phyloP scores from a whole-genome alignment of 2,797 vertebrate species.

The Ctenopoma multispine region DNA sequence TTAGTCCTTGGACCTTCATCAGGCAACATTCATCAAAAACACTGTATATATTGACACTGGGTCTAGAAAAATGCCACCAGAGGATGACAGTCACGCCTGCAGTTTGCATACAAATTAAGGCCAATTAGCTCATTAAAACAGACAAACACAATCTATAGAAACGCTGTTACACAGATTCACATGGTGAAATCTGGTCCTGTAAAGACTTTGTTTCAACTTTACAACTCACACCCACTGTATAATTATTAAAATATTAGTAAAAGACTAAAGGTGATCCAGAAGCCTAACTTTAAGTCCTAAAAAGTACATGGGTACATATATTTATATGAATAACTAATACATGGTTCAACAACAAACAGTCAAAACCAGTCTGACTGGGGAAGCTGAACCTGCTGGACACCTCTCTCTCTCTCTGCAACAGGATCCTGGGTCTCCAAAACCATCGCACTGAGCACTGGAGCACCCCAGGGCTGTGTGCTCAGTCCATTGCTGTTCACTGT shows the following conservation, averaged over 20 bases:
- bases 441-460: too few relatives aligned
- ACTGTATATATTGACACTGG: background rate
- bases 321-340: too few relatives aligned
- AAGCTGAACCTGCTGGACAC: too few relatives aligned
- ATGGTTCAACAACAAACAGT: too few relatives aligned
- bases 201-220: background rate
- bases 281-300: background rate
- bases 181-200: background rate
- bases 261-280: background rate
- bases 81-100: conserved; percentile 2
- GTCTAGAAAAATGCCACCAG: conserved; percentile 16
- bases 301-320: too few relatives aligned
- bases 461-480: too few relatives aligned
- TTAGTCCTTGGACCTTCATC: background rate
- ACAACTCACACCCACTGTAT: background rate
- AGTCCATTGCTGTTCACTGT: too few relatives aligned
- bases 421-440: too few relatives aligned
- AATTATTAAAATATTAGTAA: background rate
- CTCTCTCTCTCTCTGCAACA: too few relatives aligned
- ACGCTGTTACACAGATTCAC: background rate
- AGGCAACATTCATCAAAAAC: background rate
- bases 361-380: too few relatives aligned
- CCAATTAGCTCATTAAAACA: conserved; percentile 22
- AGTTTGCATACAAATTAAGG: conserved; percentile 13
- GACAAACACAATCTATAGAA: background rate